Evolutionary conservation across 1,140 invertebrate species (phyloP).

Genomic region (Drosophila seguyi): DNA sequence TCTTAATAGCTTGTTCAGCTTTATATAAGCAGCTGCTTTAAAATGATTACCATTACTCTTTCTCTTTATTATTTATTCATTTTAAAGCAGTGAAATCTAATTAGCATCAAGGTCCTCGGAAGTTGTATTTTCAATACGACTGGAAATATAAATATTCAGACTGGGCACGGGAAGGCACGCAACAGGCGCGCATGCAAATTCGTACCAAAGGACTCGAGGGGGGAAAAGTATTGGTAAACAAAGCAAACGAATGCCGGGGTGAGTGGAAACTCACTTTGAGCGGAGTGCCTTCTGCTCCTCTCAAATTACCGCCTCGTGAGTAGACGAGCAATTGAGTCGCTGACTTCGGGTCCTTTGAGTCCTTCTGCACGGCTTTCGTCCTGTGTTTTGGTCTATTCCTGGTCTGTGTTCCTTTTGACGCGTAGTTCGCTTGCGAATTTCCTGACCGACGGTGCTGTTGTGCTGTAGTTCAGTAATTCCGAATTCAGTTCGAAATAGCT

Average conservation of each 20-base stretch:
- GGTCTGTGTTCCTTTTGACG: too few species aligned
- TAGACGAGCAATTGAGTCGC: background rate
- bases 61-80: too few species aligned
- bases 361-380: conserved; percentile 11
- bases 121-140: too few species aligned
- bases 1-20: background rate
- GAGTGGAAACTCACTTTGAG: too few species aligned
- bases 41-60: background rate
- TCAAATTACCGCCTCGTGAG: too few species aligned
- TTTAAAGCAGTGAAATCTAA: too few species aligned
- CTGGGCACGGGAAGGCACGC: too few species aligned
- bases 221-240: too few species aligned
- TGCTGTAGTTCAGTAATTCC: conserved; percentile 10
- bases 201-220: too few species aligned
- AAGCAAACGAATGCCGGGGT: too few species aligned
- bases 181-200: too few species aligned
- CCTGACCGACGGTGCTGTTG: conserved; percentile 66
- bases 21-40: background rate
- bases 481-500: background rate
- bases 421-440: conserved; percentile 75
- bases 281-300: background rate
- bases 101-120: background rate
- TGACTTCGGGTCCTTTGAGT: conserved; percentile 1
- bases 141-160: too few species aligned
- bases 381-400: conserved; percentile 38